Base-by-base conservation (phyloP, 2,888 invertebrate genomes). In the Cheilosia impressa region DNA sequence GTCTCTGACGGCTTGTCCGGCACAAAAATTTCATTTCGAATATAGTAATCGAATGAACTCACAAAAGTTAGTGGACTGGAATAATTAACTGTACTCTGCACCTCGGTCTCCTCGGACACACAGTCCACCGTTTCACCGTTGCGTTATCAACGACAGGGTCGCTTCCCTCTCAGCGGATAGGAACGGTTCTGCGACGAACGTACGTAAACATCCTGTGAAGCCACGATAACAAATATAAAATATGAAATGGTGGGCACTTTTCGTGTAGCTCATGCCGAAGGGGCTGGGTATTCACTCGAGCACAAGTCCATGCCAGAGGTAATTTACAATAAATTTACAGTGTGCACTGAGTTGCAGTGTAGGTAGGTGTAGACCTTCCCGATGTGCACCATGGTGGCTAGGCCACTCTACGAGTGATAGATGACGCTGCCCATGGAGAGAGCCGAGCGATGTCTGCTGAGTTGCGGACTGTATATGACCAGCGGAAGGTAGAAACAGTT, bases 171-270 rank as follows among this genome's bases (percentile, higher is more conserved):
- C 52, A 15, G 24, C 52, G 24, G 13, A 24, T 52, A 24, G 22
- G 13, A 52, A 9, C 17, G 19, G 50, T 22, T 50, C 22, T 55
- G 17, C 17, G 47, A 19, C 31, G 31, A n/a, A 41, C n/a, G n/a
- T 58, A 17, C 17, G 17, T 22, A 31, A n/a, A 53, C 68, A 43
- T 68, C 68, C 68, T 68, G 68, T 43, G 52, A 19, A 41, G 52
- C 22, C 55, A 55, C 27, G 68, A 68, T 68, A 68, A 68, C 47
- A 31, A 34, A 27, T 17, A 41, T 68, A 52, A 68, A 68, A 68
- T 45, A 43, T 68, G 19, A 68, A 60, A 43, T 60, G 60, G 38
- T 41, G 22, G 22, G 19, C 41, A 41, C 41, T 9, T 55, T 58
- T 22, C 10, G 38, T 22, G 22, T 27, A 19, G 38, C 38, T 4